A percentile compares a stretch with the other conserved stretches of the same genome.
phyloP scores from a whole-genome alignment of 1,140 invertebrate genomes.

The Aphidius ervi region DNA sequence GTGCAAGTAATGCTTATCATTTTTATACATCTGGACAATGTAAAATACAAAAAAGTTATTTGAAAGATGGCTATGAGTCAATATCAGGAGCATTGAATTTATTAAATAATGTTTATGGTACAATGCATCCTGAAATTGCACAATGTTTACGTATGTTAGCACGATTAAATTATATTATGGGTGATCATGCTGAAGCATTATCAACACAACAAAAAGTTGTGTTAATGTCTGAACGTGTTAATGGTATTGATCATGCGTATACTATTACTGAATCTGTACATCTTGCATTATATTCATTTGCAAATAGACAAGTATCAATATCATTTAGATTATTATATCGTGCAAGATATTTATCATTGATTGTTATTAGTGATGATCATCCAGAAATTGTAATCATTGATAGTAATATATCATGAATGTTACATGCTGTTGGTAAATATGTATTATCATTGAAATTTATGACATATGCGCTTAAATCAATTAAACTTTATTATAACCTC shows the following conservation, averaged over 20 bases:
- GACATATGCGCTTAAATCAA: conserved; percentile 83
- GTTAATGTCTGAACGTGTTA: conserved; percentile 95
- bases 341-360: conserved; percentile 86
- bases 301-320: conserved; percentile 92
- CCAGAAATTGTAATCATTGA: conserved; percentile 95
- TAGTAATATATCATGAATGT: conserved; percentile 94
- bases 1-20: conserved; percentile 94
- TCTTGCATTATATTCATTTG: conserved; percentile 94
- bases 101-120: conserved; percentile 96
- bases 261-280: conserved; percentile 98
- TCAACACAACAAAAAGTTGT: conserved; percentile 96
- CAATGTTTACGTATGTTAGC: conserved; percentile 94
- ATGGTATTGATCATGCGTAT: conserved; percentile 96
- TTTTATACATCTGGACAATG: conserved; percentile 96
- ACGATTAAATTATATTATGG: conserved; percentile 93
- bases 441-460: conserved; percentile 90
- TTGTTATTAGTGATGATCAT: conserved; percentile 95
- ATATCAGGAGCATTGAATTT: conserved; percentile 95
- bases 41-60: conserved; percentile 92
- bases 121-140: conserved; percentile 97
- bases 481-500: too few relatives aligned
- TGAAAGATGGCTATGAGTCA: conserved; percentile 94
- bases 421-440: conserved; percentile 95
- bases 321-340: conserved; percentile 91
- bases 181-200: conserved; percentile 90